Conservation (phyloP, 2,113 vertebrate species). For the Pseudopodoces humilis region DNA sequence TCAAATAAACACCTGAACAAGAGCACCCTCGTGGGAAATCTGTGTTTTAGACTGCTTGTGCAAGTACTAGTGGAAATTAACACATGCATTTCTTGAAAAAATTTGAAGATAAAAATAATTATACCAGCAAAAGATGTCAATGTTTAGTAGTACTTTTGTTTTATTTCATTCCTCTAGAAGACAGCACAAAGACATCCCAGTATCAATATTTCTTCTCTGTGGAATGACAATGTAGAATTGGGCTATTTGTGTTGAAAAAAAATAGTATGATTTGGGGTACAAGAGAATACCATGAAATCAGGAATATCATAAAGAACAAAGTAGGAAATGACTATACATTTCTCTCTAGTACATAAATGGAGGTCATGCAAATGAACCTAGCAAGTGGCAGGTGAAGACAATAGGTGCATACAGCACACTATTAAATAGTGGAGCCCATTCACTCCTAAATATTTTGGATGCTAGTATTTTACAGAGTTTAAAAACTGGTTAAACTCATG, state of each 20-base stretch:
- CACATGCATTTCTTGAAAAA: neutral
- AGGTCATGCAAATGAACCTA: neutral
- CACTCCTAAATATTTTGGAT: neutral
- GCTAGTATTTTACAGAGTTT: neutral
- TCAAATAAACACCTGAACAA: neutral
- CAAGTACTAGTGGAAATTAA: neutral
- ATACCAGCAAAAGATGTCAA: neutral
- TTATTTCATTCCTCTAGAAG: neutral
- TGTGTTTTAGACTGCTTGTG: fast-evolving
- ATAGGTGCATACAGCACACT: neutral
- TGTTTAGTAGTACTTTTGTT: neutral
- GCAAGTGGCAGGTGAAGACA: neutral
- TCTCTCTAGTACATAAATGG: neutral
- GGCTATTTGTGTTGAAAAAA: neutral
- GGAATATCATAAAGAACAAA: neutral
- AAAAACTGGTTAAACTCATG: neutral
- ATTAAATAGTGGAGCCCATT: neutral
- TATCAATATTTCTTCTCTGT: neutral
- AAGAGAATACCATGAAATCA: neutral
- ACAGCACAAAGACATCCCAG: neutral
- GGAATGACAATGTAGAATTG: neutral
- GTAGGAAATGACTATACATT: neutral
- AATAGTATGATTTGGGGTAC: neutral
- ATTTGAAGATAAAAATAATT: neutral
- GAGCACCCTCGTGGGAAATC: neutral